Conservation (phyloP, 2,888 invertebrate genomes). For the Standfussiana lucernea region DNA sequence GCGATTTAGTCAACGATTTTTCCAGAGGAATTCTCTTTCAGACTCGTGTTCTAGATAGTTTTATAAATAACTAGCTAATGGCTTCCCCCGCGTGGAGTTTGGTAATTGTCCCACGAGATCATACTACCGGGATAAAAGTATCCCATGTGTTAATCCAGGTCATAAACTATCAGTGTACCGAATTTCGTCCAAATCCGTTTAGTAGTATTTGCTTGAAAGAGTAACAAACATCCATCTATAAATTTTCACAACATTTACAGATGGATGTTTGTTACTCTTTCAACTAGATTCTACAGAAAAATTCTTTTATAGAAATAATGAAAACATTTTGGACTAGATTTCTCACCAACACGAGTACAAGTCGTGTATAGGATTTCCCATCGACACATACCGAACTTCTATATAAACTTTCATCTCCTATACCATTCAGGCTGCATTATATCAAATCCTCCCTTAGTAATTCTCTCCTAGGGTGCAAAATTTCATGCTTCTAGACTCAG, state of each 20-base stretch:
- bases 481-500: not conserved
- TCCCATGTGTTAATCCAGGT: not conserved
- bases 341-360: too few relatives aligned
- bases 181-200: not conserved
- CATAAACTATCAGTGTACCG: not conserved
- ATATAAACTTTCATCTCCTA: too few relatives aligned
- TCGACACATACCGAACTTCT: too few relatives aligned
- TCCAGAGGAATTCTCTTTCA: not conserved
- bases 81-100: not conserved
- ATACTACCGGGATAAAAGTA: not conserved
- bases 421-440: not conserved
- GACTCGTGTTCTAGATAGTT: not conserved
- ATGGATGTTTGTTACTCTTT: too few relatives aligned
- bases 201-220: not conserved
- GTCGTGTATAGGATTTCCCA: too few relatives aligned
- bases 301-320: not conserved
- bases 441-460: not conserved
- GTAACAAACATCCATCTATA: not conserved
- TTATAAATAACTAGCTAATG: not conserved
- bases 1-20: not conserved
- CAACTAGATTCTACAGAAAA: not conserved
- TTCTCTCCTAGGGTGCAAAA: not conserved
- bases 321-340: too few relatives aligned
- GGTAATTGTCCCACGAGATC: not conserved
- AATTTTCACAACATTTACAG: too few relatives aligned